phyloP scores from a whole-genome alignment of 2,797 vertebrate species.

The Microctenopoma steveboyesi region DNA sequence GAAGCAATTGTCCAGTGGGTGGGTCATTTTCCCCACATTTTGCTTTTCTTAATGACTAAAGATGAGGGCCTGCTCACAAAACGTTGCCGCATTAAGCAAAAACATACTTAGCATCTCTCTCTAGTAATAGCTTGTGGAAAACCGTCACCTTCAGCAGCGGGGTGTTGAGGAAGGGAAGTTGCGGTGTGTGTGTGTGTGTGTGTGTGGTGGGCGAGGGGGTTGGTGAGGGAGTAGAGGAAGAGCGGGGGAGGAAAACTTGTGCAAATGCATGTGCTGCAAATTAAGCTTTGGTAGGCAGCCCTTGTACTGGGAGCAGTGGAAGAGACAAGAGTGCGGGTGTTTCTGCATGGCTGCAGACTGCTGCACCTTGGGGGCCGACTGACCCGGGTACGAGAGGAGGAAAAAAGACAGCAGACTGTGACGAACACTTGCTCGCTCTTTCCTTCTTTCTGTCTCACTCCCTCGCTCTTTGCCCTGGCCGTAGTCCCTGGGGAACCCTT shows the following conservation, averaged over 20 bases:
- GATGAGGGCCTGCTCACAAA: slow-evolving; percentile 47
- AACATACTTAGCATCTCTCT: slow-evolving; percentile 68
- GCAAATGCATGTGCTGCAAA: slow-evolving; percentile 72
- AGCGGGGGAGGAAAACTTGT: slow-evolving; percentile 47
- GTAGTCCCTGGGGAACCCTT: slow-evolving; percentile 57
- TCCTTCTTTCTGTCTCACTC: slow-evolving; percentile 32
- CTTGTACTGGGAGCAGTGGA: slow-evolving; percentile 46
- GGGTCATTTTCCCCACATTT: slow-evolving; percentile 50
- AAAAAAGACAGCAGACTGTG: slow-evolving; percentile 49
- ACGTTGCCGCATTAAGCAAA: slow-evolving; percentile 56
- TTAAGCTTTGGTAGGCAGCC: slow-evolving; percentile 60
- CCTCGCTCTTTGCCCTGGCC: slow-evolving; percentile 51
- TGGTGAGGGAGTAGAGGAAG: slow-evolving; percentile 31
- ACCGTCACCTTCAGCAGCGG: slow-evolving; percentile 63
- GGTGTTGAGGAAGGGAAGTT: slow-evolving; percentile 44
- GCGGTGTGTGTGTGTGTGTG: slow-evolving; percentile 3
- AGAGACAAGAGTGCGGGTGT: slow-evolving; percentile 59
- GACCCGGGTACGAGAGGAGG: slow-evolving; percentile 61
- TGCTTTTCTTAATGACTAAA: slow-evolving; percentile 52
- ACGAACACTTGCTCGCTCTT: slow-evolving; percentile 43
- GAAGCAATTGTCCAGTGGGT: slow-evolving; percentile 56
- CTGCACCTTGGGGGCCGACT: slow-evolving; percentile 61
- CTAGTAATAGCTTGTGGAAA: slow-evolving; percentile 67
- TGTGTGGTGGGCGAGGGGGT: slow-evolving; percentile 18
- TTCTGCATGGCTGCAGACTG: slow-evolving; percentile 72